Conservation (phyloP, 2,797 vertebrate genomes). For the Lepilemur septentrionalis region DNA sequence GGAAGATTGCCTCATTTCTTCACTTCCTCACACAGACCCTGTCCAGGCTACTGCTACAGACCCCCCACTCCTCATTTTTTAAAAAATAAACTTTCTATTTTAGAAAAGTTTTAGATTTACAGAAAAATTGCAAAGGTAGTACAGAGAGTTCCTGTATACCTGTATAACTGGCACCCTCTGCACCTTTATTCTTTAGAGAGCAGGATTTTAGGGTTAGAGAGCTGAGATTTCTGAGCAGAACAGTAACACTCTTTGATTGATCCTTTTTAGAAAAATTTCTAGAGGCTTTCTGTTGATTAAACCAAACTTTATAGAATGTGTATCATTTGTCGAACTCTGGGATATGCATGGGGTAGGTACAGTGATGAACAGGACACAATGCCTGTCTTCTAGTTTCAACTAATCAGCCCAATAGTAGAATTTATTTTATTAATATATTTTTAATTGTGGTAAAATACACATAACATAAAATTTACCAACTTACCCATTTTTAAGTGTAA, state of each 20-base stretch:
- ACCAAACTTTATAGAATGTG: not conserved
- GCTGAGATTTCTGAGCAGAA: not conserved
- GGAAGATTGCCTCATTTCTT: not conserved
- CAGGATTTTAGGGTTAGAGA: not conserved
- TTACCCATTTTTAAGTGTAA: not conserved
- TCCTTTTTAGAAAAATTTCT: not conserved
- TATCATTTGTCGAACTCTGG: not conserved
- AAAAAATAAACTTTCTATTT: not conserved
- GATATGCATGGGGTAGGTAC: fast-evolving
- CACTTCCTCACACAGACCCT: too few relatives aligned
- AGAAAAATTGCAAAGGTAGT: not conserved
- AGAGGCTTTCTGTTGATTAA: not conserved
- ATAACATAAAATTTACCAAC: too few relatives aligned
- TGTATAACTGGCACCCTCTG: not conserved
- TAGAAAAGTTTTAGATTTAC: not conserved
- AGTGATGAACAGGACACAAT: too few relatives aligned
- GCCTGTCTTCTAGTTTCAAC: not conserved
- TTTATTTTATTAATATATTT: not conserved
- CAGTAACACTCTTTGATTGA: not conserved
- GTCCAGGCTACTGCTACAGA: fast-evolving
- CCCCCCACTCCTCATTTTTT: not conserved
- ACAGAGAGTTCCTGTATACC: not conserved
- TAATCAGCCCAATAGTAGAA: not conserved
- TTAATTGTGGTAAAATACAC: not conserved
- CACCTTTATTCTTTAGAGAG: not conserved